Evolutionary conservation across 2,888 invertebrate genomes (phyloP), one percentile per base, ranked within the genome.

Genomic region (Meliscaeva auricollis): DNA sequence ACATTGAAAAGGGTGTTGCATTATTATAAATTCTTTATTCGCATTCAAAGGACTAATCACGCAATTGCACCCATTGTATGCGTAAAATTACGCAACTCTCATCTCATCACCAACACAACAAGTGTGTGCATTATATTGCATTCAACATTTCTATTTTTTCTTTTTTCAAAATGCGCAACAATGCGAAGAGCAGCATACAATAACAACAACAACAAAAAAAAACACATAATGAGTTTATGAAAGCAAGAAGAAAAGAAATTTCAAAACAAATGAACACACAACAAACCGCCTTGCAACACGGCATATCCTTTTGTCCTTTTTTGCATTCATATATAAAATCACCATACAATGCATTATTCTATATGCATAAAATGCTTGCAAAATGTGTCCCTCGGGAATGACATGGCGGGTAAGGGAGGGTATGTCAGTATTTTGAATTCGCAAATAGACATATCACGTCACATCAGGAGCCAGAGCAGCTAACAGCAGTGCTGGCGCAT

Each of bases 391-490:
- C 78, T 79, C 64, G 72, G 64, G 72, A 26, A 17, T 0, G 35
- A 22, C 8, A 66, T 9, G 17, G 64, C 0, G 22, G 20, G 3
- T 56, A 35, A 17, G 46, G 76, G 69, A 58, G 73, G 38, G 48
- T 48, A 7, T 46, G 32, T 15, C 15, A 44, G 66, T 48, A 8
- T 58, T 76, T 56, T 20, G 46, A 76, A 68, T 76, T 85, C 44
- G 81, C 85, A 85, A 85, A 85, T 85, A 85, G 81, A 81, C 85
- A 85, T 85, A 81, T 81, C 84, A 84, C 41, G 62, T 73, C 82
- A 73, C 32, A 20, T 1, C 48, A 75, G 48, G 15, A 54, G 52
- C 20, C 11, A 66, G 20, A 22, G 17, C 22, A 46, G 35, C 15
- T 50, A 35, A 11, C 76, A 70, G 17, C 30, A 52, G 38, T 7